Conservation (phyloP, 2,113 vertebrate species). For the Shinisaurus crocodilurus region DNA sequence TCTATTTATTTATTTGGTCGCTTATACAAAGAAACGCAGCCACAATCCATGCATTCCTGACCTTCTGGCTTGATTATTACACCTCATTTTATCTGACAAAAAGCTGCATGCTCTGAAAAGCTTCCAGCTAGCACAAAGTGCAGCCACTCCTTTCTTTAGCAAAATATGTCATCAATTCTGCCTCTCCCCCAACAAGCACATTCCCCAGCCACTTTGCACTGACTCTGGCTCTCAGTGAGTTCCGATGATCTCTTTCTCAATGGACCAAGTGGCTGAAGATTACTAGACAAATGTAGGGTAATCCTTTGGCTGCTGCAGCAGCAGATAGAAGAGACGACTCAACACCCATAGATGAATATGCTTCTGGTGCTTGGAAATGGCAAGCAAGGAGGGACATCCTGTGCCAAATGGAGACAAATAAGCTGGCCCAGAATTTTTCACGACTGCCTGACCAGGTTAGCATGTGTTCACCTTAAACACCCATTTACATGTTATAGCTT, state of each 20-base stretch:
- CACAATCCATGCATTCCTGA: slow-evolving; percentile 49
- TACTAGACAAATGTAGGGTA: not conserved
- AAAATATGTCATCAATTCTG: slow-evolving; percentile 34
- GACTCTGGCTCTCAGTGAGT: not conserved
- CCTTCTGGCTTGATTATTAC: slow-evolving; percentile 17
- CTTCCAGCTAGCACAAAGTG: slow-evolving; percentile 25
- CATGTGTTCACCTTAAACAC: too few species aligned
- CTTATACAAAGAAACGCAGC: not conserved
- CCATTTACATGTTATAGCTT: too few species aligned
- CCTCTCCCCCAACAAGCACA: slow-evolving; percentile 17
- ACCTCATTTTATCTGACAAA: slow-evolving; percentile 42
- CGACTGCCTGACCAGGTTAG: not conserved
- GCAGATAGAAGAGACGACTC: not conserved
- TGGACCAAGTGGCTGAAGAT: not conserved
- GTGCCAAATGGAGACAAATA: not conserved
- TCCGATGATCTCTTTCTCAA: not conserved
- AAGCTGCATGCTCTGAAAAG: slow-evolving; percentile 15
- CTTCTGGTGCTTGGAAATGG: not conserved
- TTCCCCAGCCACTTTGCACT: not conserved
- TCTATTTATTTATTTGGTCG: not conserved
- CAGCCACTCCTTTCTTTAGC: slow-evolving; percentile 36
- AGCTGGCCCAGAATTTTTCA: not conserved
- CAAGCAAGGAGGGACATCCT: not conserved
- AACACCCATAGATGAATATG: not conserved
- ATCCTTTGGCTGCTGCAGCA: not conserved